Conservation (phyloP, 2,113 vertebrate species). For the Rattus rattus region DNA sequence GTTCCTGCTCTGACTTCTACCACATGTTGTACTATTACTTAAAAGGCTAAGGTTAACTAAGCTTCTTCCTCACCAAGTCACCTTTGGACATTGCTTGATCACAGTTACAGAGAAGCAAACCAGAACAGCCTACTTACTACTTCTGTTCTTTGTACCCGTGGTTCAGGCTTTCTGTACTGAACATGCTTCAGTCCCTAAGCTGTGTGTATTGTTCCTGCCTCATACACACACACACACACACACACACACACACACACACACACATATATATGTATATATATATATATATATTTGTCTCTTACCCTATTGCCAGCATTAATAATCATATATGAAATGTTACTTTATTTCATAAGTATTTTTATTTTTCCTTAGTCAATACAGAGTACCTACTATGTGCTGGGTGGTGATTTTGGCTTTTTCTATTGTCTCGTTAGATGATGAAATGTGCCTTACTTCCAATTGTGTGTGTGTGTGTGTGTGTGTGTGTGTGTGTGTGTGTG, state of each 20-base stretch:
- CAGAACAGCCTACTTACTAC: neutral
- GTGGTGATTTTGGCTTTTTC: neutral
- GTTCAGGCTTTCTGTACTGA: neutral
- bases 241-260: too few relatives aligned
- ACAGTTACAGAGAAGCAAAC: neutral
- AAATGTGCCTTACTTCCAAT: neutral
- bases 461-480: too few relatives aligned
- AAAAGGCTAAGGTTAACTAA: neutral
- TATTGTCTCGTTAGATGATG: neutral
- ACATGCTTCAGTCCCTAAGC: neutral
- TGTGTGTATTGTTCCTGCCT: neutral
- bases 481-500: too few relatives aligned
- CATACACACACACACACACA: too few relatives aligned
- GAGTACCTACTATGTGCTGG: neutral
- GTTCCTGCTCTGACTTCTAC: neutral
- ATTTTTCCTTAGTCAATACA: neutral
- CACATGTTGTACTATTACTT: neutral
- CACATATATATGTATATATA: too few relatives aligned
- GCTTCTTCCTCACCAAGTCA: neutral
- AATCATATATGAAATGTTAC: neutral
- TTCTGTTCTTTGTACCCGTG: neutral
- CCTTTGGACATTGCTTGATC: neutral
- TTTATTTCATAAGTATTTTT: slow-evolving; percentile 55
- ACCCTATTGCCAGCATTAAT: neutral
- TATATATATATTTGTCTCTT: neutral